These are phyloP conservation scores for Saxidomus purpurata DNA, from an alignment of 1,140 invertebrate genomes.

Conservation along the genomic window DNA sequence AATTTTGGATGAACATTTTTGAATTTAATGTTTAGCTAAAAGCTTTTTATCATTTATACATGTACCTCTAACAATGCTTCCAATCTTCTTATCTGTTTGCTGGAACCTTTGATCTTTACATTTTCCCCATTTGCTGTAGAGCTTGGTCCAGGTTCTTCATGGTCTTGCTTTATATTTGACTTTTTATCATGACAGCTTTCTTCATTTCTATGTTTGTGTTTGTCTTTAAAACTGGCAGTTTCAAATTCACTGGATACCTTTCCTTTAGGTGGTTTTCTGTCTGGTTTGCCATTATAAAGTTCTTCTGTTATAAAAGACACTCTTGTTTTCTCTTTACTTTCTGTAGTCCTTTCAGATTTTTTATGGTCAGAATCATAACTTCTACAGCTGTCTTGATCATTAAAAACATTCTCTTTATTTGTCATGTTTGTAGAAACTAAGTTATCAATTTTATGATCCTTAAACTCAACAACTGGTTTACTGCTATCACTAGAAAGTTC, in stretches of 20 bases:
- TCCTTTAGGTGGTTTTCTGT: background rate
- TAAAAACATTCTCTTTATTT: background rate
- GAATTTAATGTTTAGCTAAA: no score
- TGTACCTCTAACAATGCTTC: slow-evolving; percentile 51
- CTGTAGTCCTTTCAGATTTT: background rate
- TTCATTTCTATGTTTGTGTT: background rate
- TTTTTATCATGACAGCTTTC: background rate
- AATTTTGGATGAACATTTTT: no score
- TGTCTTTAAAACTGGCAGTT: background rate
- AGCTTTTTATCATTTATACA: no score
- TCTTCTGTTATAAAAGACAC: background rate
- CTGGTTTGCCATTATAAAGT: background rate
- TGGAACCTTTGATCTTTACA: slow-evolving; percentile 45
- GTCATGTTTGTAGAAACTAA: background rate
- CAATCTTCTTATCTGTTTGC: slow-evolving; percentile 49
- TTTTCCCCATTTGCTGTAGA: background rate
- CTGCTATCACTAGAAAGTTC: background rate
- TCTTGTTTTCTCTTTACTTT: slow-evolving; percentile 10
- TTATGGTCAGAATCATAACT: background rate
- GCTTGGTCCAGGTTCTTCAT: slow-evolving; percentile 10
- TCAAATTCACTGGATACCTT: background rate
- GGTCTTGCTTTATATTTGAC: background rate
- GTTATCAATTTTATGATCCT: background rate
- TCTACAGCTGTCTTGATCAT: background rate
- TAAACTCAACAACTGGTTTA: background rate